phyloP scores from a whole-genome alignment of 2,797 vertebrate species.

The Aeoliscus strigatus region DNA sequence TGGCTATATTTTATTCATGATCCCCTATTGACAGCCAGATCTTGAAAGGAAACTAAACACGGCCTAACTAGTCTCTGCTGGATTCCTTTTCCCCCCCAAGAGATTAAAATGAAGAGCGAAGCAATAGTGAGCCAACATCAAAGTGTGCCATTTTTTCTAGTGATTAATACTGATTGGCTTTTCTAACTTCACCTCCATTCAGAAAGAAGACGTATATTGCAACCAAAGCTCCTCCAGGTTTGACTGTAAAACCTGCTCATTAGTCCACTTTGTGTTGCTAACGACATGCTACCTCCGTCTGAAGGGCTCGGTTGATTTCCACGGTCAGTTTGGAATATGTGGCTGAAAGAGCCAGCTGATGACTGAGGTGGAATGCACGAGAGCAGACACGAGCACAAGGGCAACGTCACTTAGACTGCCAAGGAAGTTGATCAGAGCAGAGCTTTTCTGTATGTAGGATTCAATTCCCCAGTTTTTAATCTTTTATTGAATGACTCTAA shows the following conservation, averaged over 20 bases:
- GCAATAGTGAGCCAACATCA: slow-evolving; percentile 36
- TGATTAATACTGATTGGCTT: slow-evolving; percentile 69
- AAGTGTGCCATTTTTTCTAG: slow-evolving; percentile 50
- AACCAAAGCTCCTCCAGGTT: slow-evolving; percentile 55
- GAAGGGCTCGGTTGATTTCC: slow-evolving; percentile 44
- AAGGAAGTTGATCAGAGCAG: too few species aligned
- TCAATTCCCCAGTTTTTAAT: too few species aligned
- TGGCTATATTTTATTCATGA: slow-evolving; percentile 49
- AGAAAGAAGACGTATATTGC: slow-evolving; percentile 36
- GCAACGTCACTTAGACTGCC: too few species aligned
- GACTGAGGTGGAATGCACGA: too few species aligned
- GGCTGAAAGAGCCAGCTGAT: too few species aligned
- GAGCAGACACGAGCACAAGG: too few species aligned
- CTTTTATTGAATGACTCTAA: too few species aligned
- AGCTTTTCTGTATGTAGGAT: too few species aligned
- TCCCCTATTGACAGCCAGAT: slow-evolving; percentile 31
- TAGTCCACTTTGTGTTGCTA: slow-evolving; percentile 67
- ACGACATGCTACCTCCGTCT: slow-evolving; percentile 30
- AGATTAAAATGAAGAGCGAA: slow-evolving; percentile 22
- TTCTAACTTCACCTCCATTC: slow-evolving; percentile 57
- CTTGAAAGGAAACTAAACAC: slow-evolving; percentile 48
- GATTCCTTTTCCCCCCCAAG: slow-evolving; percentile 16
- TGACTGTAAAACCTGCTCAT: slow-evolving; percentile 57
- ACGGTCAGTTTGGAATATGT: too few species aligned
- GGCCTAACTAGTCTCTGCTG: slow-evolving; percentile 37